phyloP scores from a whole-genome alignment of 1,140 invertebrate species.

The Drosophila persimilis region DNA sequence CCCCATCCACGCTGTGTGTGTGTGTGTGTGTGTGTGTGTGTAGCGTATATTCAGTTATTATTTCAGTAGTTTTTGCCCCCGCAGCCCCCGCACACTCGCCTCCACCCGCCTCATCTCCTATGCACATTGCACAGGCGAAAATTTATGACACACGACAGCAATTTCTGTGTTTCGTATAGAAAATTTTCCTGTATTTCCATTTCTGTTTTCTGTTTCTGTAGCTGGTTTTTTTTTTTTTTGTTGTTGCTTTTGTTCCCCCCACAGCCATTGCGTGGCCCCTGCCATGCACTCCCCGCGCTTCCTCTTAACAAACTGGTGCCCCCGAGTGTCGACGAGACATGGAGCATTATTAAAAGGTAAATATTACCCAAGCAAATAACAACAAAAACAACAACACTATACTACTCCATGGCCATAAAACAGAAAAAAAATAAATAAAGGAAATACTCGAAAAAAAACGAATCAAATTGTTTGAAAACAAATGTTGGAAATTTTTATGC shows the following conservation, averaged over 20 bases:
- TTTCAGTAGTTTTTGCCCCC: conserved; percentile 39
- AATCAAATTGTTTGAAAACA: conserved; percentile 67
- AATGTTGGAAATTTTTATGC: conserved; percentile 65
- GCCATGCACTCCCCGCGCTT: conserved; percentile 12
- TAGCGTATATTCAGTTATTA: conserved; percentile 35
- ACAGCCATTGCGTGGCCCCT: conserved; percentile 19
- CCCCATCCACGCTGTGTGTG: too few relatives aligned
- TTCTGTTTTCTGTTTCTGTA: too few relatives aligned
- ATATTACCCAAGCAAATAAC: conserved; percentile 70
- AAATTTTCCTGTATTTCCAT: conserved; percentile 14
- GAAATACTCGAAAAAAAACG: conserved; percentile 11
- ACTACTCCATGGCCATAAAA: too few relatives aligned
- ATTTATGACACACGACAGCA: conserved; percentile 70
- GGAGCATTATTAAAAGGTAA: conserved; percentile 73
- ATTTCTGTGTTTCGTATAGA: conserved; percentile 48
- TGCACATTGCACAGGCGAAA: conserved; percentile 39
- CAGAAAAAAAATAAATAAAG: conserved; percentile 23
- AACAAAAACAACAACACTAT: conserved; percentile 10
- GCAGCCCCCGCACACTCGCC: neutral
- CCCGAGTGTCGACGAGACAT: conserved; percentile 56
- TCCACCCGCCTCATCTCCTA: conserved; percentile 8
- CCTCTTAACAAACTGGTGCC: conserved; percentile 8
- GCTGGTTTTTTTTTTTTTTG: too few relatives aligned
- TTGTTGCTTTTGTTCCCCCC: too few relatives aligned
- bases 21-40: too few relatives aligned